phyloP scores from a whole-genome alignment of 2,888 invertebrate species.

The Chrysotoxum bicinctum region DNA sequence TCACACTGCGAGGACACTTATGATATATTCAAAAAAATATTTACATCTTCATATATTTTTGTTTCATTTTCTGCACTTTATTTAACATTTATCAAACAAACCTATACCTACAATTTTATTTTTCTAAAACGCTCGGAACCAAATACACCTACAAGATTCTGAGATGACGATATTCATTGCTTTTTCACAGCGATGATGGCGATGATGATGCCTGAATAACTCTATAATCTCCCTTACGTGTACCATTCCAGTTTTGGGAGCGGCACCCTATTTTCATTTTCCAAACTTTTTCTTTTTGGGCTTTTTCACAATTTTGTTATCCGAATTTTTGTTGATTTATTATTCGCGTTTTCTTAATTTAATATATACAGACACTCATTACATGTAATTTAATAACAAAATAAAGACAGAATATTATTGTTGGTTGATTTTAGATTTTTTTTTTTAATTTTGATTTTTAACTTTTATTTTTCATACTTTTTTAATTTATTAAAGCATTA shows the following conservation, averaged over 20 bases:
- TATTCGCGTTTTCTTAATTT: neutral
- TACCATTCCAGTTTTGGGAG: conserved; percentile 71
- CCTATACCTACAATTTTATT: conserved; percentile 9
- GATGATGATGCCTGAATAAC: conserved; percentile 70
- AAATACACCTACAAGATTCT: conserved; percentile 47
- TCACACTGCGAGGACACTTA: neutral
- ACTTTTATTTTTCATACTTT: conserved; percentile 9
- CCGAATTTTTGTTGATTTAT: conserved; percentile 20
- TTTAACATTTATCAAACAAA: conserved; percentile 4
- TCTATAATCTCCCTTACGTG: conserved; percentile 67
- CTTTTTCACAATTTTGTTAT: conserved; percentile 33
- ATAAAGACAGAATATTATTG: conserved; percentile 47
- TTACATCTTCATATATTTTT: no score
- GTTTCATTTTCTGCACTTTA: conserved; percentile 26
- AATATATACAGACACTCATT: conserved; percentile 29
- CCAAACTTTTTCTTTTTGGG: conserved; percentile 45
- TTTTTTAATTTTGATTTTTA: neutral
- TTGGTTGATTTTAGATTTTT: neutral
- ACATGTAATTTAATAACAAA: conserved; percentile 38
- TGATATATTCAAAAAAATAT: neutral
- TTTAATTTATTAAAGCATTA: neutral
- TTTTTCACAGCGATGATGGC: conserved; percentile 56
- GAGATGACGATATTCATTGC: conserved; percentile 52
- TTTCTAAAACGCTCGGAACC: conserved; percentile 23
- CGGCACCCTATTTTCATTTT: conserved; percentile 69